These are phyloP conservation scores for Psylliodes chrysocephalus DNA, from an alignment of 2,888 invertebrate species.

Conservation along the genomic window DNA sequence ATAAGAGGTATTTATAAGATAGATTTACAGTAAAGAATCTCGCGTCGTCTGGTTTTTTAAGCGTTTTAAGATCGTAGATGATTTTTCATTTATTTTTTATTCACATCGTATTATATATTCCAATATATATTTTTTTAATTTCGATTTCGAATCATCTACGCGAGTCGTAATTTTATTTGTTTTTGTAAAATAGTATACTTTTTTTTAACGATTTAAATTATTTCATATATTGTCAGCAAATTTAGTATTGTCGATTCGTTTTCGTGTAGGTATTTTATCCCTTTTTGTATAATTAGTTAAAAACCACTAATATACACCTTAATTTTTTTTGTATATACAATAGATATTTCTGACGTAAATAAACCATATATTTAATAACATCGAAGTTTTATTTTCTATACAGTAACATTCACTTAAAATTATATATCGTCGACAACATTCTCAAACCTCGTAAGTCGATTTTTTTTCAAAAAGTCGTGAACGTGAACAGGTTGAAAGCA, in stretches of 20 bases:
- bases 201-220: conserved; percentile 18
- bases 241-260: background rate
- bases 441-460: too few relatives aligned
- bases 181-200: background rate
- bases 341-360: conserved; percentile 49
- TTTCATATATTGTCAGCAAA: too few relatives aligned
- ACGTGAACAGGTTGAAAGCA: too few relatives aligned
- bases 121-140: background rate
- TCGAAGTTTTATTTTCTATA: background rate
- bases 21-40: conserved; percentile 34
- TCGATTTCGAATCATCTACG: background rate
- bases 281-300: conserved; percentile 45
- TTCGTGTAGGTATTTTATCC: conserved; percentile 31
- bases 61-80: background rate
- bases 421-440: too few relatives aligned
- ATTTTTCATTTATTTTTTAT: background rate
- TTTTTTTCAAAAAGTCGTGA: too few relatives aligned
- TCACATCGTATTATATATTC: too few relatives aligned
- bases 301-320: conserved; percentile 36
- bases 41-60: background rate
- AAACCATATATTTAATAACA: conserved; percentile 48
- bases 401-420: too few relatives aligned
- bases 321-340: conserved; percentile 47
- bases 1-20: conserved; percentile 44
- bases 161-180: background rate